phyloP scores from a whole-genome alignment of 2,113 vertebrate genomes.

The Urocynchramus pylzowi region DNA sequence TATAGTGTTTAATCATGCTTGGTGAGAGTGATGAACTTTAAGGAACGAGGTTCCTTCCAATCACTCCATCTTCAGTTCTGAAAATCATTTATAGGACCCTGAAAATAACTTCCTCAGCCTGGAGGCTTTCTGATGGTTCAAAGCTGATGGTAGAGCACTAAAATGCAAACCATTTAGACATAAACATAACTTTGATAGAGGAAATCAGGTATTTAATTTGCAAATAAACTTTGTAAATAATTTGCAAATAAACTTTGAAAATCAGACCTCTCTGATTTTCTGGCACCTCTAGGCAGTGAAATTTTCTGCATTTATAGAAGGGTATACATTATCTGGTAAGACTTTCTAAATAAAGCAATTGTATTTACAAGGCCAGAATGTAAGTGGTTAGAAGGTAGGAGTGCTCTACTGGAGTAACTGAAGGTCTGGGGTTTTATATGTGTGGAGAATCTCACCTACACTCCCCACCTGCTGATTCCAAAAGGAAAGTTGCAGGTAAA shows the following conservation, averaged over 20 bases:
- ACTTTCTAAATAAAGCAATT: background rate
- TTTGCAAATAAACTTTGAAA: background rate
- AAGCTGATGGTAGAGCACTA: background rate
- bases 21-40: constrained; percentile 55
- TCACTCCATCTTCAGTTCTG: background rate
- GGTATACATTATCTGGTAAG: background rate
- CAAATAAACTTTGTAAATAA: background rate
- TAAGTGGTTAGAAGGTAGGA: background rate
- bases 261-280: background rate
- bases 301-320: background rate
- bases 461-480: background rate
- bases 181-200: background rate
- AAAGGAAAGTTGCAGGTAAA: background rate
- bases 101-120: background rate
- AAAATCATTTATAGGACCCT: background rate
- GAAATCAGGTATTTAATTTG: background rate
- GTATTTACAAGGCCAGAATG: background rate
- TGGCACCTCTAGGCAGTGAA: background rate
- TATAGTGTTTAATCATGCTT: constrained; percentile 45
- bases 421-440: background rate
- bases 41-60: constrained; percentile 23
- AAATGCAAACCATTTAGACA: background rate
- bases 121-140: background rate
- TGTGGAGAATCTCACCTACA: background rate
- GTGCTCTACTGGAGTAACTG: background rate